A percentile compares a stretch with the other conserved stretches of the same genome.
Conservation (phyloP, 1,140 invertebrate genomes). For the Heliconius eleuchia region DNA sequence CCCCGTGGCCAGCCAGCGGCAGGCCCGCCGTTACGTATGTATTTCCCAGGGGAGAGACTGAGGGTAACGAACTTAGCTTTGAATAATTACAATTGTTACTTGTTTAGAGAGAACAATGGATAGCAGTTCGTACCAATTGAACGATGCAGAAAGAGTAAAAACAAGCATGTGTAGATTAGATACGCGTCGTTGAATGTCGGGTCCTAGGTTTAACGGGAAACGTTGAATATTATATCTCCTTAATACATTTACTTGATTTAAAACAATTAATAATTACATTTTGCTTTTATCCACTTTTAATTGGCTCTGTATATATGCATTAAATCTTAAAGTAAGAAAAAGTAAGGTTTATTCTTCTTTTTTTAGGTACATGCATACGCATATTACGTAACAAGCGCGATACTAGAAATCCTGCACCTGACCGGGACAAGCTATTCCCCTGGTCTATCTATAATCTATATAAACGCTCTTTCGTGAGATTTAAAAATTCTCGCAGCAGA, state of each 20-base stretch:
- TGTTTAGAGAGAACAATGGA: constrained; percentile 15
- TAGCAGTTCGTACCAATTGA: neutral
- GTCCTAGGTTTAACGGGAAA: neutral
- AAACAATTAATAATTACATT: too few species aligned
- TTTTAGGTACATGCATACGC: neutral
- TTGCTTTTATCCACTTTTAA: too few species aligned
- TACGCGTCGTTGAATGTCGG: neutral
- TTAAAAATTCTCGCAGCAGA: neutral
- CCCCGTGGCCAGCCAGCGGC: constrained; percentile 18
- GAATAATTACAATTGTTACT: constrained; percentile 31
- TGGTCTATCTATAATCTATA: neutral
- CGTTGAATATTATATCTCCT: neutral
- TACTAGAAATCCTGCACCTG: neutral
- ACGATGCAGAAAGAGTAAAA: neutral
- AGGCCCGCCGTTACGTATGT: constrained; percentile 33
- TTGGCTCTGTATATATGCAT: neutral
- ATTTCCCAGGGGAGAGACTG: constrained; percentile 31
- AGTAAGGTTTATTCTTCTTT: neutral
- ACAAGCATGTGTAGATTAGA: neutral
- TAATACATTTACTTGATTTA: neutral
- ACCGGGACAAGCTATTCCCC: neutral
- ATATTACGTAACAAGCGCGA: neutral
- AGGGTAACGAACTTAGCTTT: constrained; percentile 33
- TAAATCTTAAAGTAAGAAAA: neutral
- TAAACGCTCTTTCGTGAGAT: neutral